Evolutionary conservation across 2,888 invertebrate genomes (phyloP).

Genomic region (Agrochola lota): DNA sequence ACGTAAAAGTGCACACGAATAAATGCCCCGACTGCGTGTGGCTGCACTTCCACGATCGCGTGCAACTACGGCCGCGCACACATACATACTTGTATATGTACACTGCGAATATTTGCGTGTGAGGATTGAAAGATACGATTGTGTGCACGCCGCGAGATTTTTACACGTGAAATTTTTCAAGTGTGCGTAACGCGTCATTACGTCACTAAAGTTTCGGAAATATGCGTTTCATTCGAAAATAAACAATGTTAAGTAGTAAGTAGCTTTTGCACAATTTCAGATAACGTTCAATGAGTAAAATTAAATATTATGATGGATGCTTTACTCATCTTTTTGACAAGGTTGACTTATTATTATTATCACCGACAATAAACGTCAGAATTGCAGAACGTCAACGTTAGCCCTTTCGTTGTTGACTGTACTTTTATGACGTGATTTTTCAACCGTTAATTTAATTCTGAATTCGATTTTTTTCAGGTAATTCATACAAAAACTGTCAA

Average conservation of each 20-base stretch:
- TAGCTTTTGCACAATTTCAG: neutral
- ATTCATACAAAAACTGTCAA: neutral
- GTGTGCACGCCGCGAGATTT: constrained; percentile 64
- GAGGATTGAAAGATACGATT: constrained; percentile 47
- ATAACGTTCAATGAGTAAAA: neutral
- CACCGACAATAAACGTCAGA: no score
- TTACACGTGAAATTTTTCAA: constrained; percentile 63
- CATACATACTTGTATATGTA: constrained; percentile 64
- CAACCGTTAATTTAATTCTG: neutral
- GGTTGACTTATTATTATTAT: neutral
- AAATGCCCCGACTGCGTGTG: constrained; percentile 81
- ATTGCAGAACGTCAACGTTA: neutral
- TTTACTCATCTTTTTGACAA: neutral
- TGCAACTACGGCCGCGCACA: constrained; percentile 77
- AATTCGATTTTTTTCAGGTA: neutral
- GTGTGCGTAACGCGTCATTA: constrained; percentile 60
- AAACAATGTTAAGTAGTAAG: neutral
- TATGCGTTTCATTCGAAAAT: constrained; percentile 26
- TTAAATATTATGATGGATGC: neutral
- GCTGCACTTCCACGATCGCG: constrained; percentile 81
- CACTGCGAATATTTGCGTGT: constrained; percentile 46
- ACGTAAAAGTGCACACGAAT: constrained; percentile 72
- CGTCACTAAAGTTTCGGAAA: constrained; percentile 56
- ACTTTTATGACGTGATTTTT: neutral
- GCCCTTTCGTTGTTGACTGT: neutral